A percentile compares a stretch with the other conserved stretches of the same genome.
These are phyloP conservation scores for Dendroctonus valens DNA, from an alignment of 1,140 invertebrate genomes.

Conservation along the genomic window DNA sequence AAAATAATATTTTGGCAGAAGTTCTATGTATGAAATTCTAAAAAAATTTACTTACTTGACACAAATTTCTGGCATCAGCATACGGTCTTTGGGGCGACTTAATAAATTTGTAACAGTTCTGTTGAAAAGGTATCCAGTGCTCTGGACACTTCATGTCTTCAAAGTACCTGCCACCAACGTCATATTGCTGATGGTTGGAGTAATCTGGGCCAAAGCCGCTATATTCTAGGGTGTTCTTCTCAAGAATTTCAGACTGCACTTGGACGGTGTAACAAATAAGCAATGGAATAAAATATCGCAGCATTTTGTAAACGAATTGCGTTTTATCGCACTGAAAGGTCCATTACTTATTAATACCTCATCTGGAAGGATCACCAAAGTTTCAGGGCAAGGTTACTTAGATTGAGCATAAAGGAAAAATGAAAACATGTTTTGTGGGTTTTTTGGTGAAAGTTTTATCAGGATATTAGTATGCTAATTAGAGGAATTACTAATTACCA, in stretches of 20 bases:
- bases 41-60: conserved; percentile 56
- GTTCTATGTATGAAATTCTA: neutral
- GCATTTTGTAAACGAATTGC: neutral
- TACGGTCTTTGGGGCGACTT: conserved; percentile 76
- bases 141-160: conserved; percentile 68
- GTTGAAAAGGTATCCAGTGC: conserved; percentile 74
- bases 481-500: no score
- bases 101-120: conserved; percentile 84
- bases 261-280: neutral
- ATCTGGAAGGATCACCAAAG: neutral
- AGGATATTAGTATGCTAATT: no score
- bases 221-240: conserved; percentile 12
- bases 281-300: neutral
- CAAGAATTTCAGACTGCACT: conserved; percentile 2
- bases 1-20: neutral
- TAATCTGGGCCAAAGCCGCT: conserved; percentile 13
- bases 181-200: conserved; percentile 1
- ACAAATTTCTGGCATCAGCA: conserved; percentile 77
- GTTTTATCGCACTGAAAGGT: neutral
- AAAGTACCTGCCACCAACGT: neutral
- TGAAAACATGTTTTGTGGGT: no score
- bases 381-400: no score
- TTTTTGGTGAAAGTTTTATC: no score
- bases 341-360: neutral
- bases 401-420: no score